Evolutionary conservation across 1,140 invertebrate species (phyloP), one percentile per base, ranked within the genome.

Genomic region (Harlomillsia oculata): DNA sequence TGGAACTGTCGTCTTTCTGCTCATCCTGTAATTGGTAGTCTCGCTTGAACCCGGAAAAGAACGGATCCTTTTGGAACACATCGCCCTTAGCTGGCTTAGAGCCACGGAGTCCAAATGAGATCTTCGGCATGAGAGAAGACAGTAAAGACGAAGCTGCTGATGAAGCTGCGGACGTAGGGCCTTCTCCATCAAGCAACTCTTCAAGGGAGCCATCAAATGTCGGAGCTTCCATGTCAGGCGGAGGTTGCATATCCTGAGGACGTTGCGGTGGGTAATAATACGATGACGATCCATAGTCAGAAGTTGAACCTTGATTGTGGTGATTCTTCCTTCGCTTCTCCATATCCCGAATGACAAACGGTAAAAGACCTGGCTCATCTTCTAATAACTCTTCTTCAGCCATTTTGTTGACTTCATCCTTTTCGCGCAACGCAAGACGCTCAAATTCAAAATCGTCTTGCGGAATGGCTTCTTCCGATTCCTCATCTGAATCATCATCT

Each of bases 11-110:
- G 18, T 2, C 9, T 5, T 45, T 37, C 3, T 18, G n/a, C 23
- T 23, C 46, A 21, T 23, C 40, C 3, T 18, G 16, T 6, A 34
- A 32, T 28, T n/a, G 44, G 52, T 30, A 43, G 21, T 28, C 55
- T 53, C 34, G 32, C 8, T 45, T 28, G 30, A 64, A 62, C 0
- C 44, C 59, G 36, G n/a, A 50, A 40, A 65, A 65, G 43, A 65
- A 65, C 20, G 63, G 63, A 25, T 65, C 63, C 1, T 29, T 51
- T 6, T 45, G 41, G 50, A 65, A 65, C 2, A 18, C 55, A 36
- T 52, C 21, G 34, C 53, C 49, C 3, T 21, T 14, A 3, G 44
- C 58, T 16, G 36, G 44, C 34, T 34, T 30, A 5, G 44, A 32
- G 52, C 32, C 48, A n/a, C 48, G 56, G 4, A 53, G 23, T 13